Conservation (phyloP, 92 coral and sea anemone genomes). For the Bergia sp. region DNA sequence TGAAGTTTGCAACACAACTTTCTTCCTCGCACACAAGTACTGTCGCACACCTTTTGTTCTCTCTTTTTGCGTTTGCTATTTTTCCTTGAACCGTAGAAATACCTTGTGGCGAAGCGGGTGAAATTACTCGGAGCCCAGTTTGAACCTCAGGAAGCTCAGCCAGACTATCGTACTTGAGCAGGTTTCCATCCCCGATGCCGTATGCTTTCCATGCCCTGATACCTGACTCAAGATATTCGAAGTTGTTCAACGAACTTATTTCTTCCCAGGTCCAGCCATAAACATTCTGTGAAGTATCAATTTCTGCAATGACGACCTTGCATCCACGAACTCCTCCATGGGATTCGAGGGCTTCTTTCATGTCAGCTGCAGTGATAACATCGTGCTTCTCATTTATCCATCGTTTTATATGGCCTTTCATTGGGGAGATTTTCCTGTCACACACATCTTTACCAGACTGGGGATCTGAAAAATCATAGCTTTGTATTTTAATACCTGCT, state of each 20-base stretch:
- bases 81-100: no score
- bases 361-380: slow-evolving; percentile 53
- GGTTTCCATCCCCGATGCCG: neutral
- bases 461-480: slow-evolving; percentile 63
- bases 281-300: no score
- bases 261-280: no score
- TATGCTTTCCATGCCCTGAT: no score
- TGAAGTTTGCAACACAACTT: slow-evolving; percentile 10
- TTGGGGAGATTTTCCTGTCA: slow-evolving; percentile 51
- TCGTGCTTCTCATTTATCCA: slow-evolving; percentile 53
- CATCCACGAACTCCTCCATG: no score
- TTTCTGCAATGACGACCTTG: no score
- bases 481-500: slow-evolving; percentile 38
- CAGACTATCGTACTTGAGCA: neutral
- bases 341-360: slow-evolving; percentile 30
- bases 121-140: neutral
- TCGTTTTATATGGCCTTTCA: slow-evolving; percentile 54
- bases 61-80: no score
- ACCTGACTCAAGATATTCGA: neutral
- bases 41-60: neutral
- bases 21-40: slow-evolving; percentile 1
- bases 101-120: no score
- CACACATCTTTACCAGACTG: slow-evolving; percentile 56
- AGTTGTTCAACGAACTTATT: neutral
- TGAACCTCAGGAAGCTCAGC: neutral